A percentile compares a stretch with the other conserved stretches of the same genome.
These are phyloP conservation scores for Alcedo quadribrachys DNA, from an alignment of 2,797 vertebrate species.

Conservation along the genomic window DNA sequence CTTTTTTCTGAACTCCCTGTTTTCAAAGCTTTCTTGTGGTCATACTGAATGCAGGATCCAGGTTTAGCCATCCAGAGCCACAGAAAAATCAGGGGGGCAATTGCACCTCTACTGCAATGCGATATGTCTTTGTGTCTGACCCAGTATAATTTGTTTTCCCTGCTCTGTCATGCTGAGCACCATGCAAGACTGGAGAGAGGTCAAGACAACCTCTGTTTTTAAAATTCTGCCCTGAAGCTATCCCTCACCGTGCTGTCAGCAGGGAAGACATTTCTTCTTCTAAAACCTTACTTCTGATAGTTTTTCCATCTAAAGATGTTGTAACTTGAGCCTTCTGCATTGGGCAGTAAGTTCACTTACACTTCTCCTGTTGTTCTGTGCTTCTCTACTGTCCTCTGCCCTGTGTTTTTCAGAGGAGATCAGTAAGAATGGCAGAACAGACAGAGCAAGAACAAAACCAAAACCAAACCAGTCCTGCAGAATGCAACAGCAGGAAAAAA, in stretches of 20 bases:
- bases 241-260: neutral
- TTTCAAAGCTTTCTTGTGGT: neutral
- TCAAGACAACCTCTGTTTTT: constrained; percentile 44
- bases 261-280: constrained; percentile 33
- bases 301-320: constrained; percentile 9
- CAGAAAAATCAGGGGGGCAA: neutral
- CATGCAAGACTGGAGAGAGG: constrained; percentile 13
- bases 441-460: neutral
- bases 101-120: neutral
- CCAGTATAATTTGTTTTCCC: neutral
- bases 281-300: constrained; percentile 33
- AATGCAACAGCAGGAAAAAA: neutral
- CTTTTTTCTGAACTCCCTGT: constrained; percentile 33
- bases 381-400: neutral
- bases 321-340: neutral
- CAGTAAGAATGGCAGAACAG: neutral
- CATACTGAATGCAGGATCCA: neutral
- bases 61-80: neutral
- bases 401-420: neutral
- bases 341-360: constrained; percentile 21
- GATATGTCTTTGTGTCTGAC: neutral
- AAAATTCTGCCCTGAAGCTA: constrained; percentile 49
- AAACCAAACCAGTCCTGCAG: too few species aligned
- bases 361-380: neutral
- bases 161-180: constrained; percentile 10